phyloP scores from a whole-genome alignment of 2,888 invertebrate species.

The Meta bourneti region DNA sequence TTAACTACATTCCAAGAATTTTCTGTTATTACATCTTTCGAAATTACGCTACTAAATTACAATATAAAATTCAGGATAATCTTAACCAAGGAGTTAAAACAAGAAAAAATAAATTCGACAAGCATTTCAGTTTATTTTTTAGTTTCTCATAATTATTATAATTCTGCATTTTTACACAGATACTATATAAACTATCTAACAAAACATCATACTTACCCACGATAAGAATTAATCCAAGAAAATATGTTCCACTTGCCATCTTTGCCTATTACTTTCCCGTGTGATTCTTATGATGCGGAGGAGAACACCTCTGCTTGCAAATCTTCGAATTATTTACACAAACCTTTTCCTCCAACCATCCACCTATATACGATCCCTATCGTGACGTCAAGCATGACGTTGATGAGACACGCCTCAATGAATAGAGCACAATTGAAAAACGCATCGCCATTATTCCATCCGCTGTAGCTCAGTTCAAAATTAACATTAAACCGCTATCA shows the following conservation, averaged over 20 bases:
- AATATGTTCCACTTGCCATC: slow-evolving; percentile 5
- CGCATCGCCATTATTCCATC: not conserved
- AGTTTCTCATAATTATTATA: too few species aligned
- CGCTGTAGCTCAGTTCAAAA: not conserved
- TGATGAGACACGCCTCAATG: not conserved
- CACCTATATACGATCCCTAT: slow-evolving; percentile 60
- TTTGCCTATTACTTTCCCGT: not conserved
- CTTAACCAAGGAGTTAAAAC: too few species aligned
- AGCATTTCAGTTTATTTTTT: too few species aligned
- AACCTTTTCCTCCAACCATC: slow-evolving; percentile 50
- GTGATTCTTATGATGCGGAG: not conserved
- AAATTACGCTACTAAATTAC: too few species aligned
- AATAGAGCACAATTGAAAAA: not conserved
- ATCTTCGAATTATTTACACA: slow-evolving; percentile 57
- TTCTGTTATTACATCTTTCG: too few species aligned
- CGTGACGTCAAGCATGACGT: slow-evolving; percentile 70
- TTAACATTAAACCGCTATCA: not conserved
- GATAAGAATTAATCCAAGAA: slow-evolving; percentile 60
- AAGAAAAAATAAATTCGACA: too few species aligned
- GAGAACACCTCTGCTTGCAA: slow-evolving; percentile 14
- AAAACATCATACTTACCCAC: slow-evolving; percentile 42
- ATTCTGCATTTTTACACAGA: too few species aligned
- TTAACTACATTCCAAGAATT: too few species aligned
- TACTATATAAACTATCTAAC: not conserved
- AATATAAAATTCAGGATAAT: too few species aligned